Evolutionary conservation across 1,140 invertebrate species (phyloP).

Genomic region (Sminthurides bifidus): DNA sequence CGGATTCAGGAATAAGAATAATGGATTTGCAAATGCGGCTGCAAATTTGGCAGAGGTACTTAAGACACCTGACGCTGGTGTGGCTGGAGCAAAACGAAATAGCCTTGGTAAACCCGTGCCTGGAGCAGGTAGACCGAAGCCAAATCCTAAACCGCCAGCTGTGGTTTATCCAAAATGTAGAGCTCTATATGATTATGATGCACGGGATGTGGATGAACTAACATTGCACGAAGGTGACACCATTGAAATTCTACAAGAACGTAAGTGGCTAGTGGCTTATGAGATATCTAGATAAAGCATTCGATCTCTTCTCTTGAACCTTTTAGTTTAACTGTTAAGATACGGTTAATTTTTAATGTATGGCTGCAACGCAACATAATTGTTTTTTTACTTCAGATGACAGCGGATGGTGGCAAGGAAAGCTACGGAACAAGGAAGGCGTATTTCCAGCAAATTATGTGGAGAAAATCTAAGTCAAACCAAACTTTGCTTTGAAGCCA

Average conservation of each 20-base stretch:
- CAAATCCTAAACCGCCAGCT: conserved; percentile 35
- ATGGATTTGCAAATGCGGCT: conserved; percentile 1
- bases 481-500: too few relatives aligned
- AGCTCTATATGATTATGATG: conserved; percentile 54
- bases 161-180: conserved; percentile 44
- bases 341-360: conserved; percentile 1
- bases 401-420: conserved; percentile 57
- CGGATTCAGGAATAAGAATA: too few relatives aligned
- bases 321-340: neutral
- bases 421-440: conserved; percentile 46
- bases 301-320: neutral
- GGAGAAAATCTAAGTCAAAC: conserved; percentile 39
- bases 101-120: conserved; percentile 19
- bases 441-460: conserved; percentile 59
- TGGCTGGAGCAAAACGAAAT: conserved; percentile 35
- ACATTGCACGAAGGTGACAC: conserved; percentile 50
- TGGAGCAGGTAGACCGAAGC: conserved; percentile 20
- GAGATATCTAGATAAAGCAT: neutral
- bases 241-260: conserved; percentile 53
- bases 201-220: conserved; percentile 56
- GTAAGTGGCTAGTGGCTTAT: conserved; percentile 36
- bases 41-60: conserved; percentile 34
- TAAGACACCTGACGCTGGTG: conserved; percentile 38
- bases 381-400: conserved; percentile 44
- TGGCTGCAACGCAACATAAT: neutral